phyloP scores from a whole-genome alignment of 2,113 vertebrate species.

The Paradoxurus hermaphroditus region DNA sequence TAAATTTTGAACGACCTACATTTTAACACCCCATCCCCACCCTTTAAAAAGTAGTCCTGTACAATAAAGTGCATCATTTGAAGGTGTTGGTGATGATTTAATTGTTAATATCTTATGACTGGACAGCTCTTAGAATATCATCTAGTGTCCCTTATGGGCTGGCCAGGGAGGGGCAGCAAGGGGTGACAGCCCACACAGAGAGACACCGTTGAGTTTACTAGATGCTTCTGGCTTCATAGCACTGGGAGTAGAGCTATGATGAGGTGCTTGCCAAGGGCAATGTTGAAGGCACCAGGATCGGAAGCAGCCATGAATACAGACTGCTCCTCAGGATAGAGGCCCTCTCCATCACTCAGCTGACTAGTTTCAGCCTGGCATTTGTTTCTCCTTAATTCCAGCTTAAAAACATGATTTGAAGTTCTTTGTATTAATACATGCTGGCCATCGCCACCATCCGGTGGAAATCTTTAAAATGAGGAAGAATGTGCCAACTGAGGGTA shows the following conservation, averaged over 20 bases:
- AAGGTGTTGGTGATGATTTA: background rate
- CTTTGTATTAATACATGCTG: background rate
- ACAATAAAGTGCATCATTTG: background rate
- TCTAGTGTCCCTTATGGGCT: background rate
- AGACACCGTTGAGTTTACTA: background rate
- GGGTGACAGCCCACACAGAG: background rate
- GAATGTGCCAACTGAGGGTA: background rate
- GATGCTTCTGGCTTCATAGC: background rate
- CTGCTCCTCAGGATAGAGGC: background rate
- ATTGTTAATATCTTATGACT: background rate
- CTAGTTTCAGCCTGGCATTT: background rate
- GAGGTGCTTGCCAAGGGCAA: background rate
- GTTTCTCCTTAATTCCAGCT: background rate
- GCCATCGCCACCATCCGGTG: background rate
- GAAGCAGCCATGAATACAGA: background rate
- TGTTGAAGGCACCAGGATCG: background rate
- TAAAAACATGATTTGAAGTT: background rate
- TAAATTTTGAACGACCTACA: background rate
- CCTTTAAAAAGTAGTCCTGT: background rate
- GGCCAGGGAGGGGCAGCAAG: background rate
- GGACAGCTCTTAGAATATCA: background rate
- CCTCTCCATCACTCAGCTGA: background rate
- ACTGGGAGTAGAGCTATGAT: background rate
- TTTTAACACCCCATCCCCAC: background rate
- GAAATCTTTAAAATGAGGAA: constrained; percentile 14